Base-by-base conservation (phyloP, 2,888 invertebrate species). In the Electrophaes corylata region DNA sequence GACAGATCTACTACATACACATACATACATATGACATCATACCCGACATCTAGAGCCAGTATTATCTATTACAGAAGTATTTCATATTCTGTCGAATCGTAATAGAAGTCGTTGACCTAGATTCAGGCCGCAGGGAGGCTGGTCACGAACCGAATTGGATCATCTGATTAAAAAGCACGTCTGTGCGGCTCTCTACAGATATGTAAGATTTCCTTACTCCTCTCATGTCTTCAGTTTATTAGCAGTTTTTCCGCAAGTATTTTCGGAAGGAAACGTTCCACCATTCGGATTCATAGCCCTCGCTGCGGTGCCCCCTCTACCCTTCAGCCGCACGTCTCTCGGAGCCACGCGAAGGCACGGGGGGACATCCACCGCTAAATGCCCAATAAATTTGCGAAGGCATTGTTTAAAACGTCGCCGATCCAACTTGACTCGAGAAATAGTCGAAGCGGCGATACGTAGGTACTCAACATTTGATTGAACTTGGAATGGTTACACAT, bases 381-480 rank as follows among this genome's bases (percentile, higher is more conserved):
- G 29, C 29, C 39, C 48, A 39, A 49, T 49, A 40, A 49, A 49
- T 49, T 48, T 37, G 14, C 48, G 8, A 12, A 3, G 29, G 26
- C n/a, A 29, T 49, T 49, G 48, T 40, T 40, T 49, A 29, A 39
- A 49, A 33, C 45, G 10, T 20, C 35, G 18, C 48, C 48, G 48
- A 49, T 40, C 29, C 48, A 37, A 26, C 16, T 26, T 29, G 16
- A 49, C 48, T 48, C 18, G 48, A 49, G 26, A 40, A 49, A 49
- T 49, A 35, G 46, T 12, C 31, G 46, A 46, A 46, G 35, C 46
- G 20, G 37, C 18, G 16, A 40, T 40, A 40, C 40, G 39, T 48
- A 23, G n/a, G n/a, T 39, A 16, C 33, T 12, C 48, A 29, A 49
- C 51, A 51, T 51, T 51, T 43, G 40, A 40, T 40, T 29, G 10